These are phyloP conservation scores for Tangara arthus DNA, from an alignment of 2,797 vertebrate species.

Conservation along the genomic window DNA sequence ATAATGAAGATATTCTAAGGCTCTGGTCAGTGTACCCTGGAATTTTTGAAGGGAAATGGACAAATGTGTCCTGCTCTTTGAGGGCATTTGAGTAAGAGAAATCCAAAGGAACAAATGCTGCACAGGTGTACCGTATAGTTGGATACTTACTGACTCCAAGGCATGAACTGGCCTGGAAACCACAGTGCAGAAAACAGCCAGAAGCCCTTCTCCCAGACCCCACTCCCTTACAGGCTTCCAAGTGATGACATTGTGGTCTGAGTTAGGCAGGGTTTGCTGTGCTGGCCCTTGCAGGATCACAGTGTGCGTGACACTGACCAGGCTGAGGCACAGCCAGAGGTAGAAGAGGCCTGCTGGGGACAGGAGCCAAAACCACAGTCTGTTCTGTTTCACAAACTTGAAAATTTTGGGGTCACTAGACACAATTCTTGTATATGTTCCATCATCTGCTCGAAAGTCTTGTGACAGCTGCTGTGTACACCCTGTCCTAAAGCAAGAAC, in stretches of 20 bases:
- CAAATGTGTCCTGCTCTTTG: background rate
- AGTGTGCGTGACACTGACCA: accelerated
- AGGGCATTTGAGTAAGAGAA: background rate
- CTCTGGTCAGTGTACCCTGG: background rate
- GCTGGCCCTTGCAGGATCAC: background rate
- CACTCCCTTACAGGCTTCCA: background rate
- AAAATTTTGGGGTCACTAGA: background rate
- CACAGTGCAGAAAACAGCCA: background rate
- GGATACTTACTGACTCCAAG: background rate
- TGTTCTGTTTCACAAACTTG: background rate
- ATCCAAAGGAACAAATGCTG: background rate
- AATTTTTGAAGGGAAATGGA: background rate
- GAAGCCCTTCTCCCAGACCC: background rate
- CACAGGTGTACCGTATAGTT: background rate
- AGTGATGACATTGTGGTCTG: accelerated
- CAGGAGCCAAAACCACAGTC: background rate
- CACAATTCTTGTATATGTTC: background rate
- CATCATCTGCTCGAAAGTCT: background rate
- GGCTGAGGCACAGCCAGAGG: background rate
- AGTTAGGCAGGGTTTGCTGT: background rate
- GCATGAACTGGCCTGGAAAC: background rate
- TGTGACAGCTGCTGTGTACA: background rate
- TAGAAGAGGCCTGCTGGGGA: background rate
- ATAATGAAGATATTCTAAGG: background rate
- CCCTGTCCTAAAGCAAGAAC: background rate